Conservation (phyloP, 2,113 vertebrate genomes). For the Campylomormyrus tamandua region DNA sequence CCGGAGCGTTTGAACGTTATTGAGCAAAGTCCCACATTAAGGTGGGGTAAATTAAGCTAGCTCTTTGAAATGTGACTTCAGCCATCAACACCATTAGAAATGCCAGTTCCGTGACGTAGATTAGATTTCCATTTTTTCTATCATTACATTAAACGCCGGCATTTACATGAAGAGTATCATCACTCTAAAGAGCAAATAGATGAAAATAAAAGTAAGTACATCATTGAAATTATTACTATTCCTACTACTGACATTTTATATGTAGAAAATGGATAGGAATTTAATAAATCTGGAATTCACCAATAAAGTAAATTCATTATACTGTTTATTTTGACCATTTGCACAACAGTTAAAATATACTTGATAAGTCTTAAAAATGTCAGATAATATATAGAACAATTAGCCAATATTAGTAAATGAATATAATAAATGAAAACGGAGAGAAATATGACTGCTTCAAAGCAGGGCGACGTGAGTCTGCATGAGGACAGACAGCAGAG, state of each 20-base stretch:
- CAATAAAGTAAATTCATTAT: not conserved
- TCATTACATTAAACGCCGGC: not conserved
- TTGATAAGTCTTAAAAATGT: not conserved
- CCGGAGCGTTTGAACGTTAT: conserved; percentile 81
- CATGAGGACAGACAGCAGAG: conserved; percentile 17
- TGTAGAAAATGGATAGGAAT: not conserved
- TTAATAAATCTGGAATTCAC: not conserved
- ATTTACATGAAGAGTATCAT: not conserved
- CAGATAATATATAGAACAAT: not conserved
- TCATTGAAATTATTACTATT: not conserved
- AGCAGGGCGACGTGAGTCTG: conserved; percentile 16
- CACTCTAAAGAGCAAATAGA: not conserved
- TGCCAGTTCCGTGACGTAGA: conserved; percentile 9
- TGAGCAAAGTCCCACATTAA: conserved; percentile 68
- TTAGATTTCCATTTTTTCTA: conserved; percentile 19
- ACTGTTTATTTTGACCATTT: not conserved
- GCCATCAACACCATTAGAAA: not conserved
- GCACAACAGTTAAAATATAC: not conserved
- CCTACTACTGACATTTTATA: not conserved
- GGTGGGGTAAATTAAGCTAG: conserved; percentile 72
- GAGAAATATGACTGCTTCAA: not conserved
- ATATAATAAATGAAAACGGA: not conserved
- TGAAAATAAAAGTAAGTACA: not conserved
- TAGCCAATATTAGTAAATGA: not conserved
- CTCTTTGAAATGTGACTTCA: conserved; percentile 66